Evolutionary conservation across 1,140 invertebrate species (phyloP), one percentile per base, ranked within the genome.

Genomic region (Hydropsyche tenuis): DNA sequence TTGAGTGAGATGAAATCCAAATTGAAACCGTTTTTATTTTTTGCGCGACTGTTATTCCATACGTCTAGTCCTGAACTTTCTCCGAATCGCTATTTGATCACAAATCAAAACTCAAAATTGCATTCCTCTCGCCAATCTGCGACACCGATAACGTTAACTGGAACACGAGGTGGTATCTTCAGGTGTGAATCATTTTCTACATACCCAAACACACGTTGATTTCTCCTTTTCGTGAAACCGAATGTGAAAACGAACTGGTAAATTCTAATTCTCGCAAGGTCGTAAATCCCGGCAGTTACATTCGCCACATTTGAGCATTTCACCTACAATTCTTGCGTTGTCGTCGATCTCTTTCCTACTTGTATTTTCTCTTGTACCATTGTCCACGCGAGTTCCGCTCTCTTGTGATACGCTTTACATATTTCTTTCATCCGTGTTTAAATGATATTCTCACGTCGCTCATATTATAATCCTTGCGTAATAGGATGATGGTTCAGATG

Each of bases 131-230:
- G 23, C 20, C 18, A 22, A 20, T 30, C 63, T 20, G 48, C 22
- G 68, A 56, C 48, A 70, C 48, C 48, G 30, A 70, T 70, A 42
- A 1, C 22, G 23, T n/a, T 48, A 69, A 70, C 48, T 70, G 68
- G 68, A 70, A 70, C 68, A n/a, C 48, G 23, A 42, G 68, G 20
- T 43, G 25, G 20, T 4, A 25, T 20, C 23, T 11, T 46, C 3
- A 25, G 16, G 25, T 70, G 48, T 70, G 68, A 70, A 70, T 70
- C 2, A 56, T 70, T 70, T 56, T 56, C 43, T 48, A 25, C 30
- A 7, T 66, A 22, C 7, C 7, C n/a, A 56, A 18, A 56, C 51
- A 60, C 23, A 27, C 20, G 22, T 43, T 30, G 68, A 70, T 70
- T 56, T 70, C 68, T 70, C 68, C 51, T 46, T 60, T 27, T 60